phyloP scores from a whole-genome alignment of 2,888 invertebrate genomes.

The Lasioglossum marginatum region DNA sequence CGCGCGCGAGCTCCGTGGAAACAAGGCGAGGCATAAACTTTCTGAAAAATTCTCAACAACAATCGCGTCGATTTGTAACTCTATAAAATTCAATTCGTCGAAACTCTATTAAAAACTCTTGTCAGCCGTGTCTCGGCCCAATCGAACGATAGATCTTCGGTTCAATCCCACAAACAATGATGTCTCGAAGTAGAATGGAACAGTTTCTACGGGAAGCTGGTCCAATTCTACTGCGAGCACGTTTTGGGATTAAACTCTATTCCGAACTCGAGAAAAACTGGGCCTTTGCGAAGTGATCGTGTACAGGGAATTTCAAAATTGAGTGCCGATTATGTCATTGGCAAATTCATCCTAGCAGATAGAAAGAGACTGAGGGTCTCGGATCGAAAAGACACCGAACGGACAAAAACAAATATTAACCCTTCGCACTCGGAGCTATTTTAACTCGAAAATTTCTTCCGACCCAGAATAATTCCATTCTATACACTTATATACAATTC shows the following conservation, averaged over 20 bases:
- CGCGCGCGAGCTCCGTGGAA: conserved; percentile 18
- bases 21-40: conserved; percentile 40
- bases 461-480: too few relatives aligned
- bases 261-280: background rate
- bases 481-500: too few relatives aligned
- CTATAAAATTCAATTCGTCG: conserved; percentile 33
- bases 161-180: background rate
- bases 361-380: background rate
- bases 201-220: background rate
- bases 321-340: background rate
- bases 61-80: conserved; percentile 22
- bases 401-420: background rate
- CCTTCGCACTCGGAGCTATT: too few relatives aligned
- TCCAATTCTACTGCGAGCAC: background rate
- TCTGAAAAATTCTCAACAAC: conserved; percentile 41
- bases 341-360: background rate
- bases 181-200: background rate
- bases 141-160: background rate
- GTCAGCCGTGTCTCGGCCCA: background rate
- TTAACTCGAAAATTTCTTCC: too few relatives aligned
- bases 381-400: background rate
- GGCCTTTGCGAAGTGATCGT: background rate
- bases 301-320: background rate
- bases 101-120: conserved; percentile 34
- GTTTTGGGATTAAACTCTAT: background rate